A percentile compares a stretch with the other conserved stretches of the same genome.
Evolutionary conservation across 1,140 invertebrate genomes (phyloP).

Genomic region (Matsumurasca onukii): DNA sequence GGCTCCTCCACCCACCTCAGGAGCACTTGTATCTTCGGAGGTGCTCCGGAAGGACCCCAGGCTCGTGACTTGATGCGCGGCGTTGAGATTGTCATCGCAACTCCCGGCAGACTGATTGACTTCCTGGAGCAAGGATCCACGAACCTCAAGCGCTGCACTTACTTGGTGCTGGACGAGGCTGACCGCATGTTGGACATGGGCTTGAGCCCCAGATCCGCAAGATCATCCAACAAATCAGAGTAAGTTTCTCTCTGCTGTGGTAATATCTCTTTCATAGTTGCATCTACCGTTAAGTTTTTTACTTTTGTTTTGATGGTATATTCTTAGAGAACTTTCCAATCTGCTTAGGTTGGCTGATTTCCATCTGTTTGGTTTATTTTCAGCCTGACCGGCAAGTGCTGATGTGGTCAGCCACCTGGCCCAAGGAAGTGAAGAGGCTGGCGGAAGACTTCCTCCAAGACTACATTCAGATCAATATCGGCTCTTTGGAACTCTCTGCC

Average conservation of each 20-base stretch:
- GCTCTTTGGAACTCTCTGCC: constrained; percentile 90
- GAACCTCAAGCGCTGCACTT: constrained; percentile 84
- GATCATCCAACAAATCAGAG: constrained; percentile 92
- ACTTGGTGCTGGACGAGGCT: constrained; percentile 95
- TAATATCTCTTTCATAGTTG: too few relatives aligned
- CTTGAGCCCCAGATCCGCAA: constrained; percentile 98
- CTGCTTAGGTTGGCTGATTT: background rate
- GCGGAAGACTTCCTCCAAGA: constrained; percentile 96
- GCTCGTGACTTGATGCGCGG: constrained; percentile 84
- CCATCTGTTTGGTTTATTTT: background rate
- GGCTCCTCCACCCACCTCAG: constrained; percentile 69
- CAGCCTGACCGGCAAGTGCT: constrained; percentile 76
- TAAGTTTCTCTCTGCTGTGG: constrained; percentile 33
- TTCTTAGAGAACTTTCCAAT: background rate
- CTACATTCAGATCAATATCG: constrained; percentile 96
- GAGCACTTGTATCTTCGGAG: constrained; percentile 89
- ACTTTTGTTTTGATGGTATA: constrained; percentile 4
- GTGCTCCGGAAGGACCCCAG: constrained; percentile 72
- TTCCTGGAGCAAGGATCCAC: constrained; percentile 85
- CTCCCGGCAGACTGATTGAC: constrained; percentile 88
- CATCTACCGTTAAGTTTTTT: background rate
- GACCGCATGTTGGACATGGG: constrained; percentile 94
- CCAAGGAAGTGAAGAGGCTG: constrained; percentile 92
- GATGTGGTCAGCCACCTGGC: constrained; percentile 99
- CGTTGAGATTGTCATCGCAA: constrained; percentile 83